A percentile compares a stretch with the other conserved stretches of the same genome.
These are phyloP conservation scores for Lumbricus terrestris DNA, from an alignment of 2,888 invertebrate genomes.

Conservation along the genomic window DNA sequence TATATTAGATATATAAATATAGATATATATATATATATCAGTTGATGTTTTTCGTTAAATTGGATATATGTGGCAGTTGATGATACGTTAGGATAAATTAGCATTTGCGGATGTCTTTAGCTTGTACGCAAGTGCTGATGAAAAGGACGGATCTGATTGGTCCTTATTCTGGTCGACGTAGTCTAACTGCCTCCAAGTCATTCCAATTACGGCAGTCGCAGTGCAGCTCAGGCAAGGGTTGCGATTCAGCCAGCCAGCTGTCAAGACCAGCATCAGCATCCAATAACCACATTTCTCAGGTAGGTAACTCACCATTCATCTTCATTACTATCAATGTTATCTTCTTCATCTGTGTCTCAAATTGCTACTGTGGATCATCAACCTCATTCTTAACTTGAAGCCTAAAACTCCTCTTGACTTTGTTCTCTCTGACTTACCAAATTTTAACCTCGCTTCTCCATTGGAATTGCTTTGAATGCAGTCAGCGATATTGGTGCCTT, in stretches of 20 bases:
- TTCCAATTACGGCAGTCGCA: neutral
- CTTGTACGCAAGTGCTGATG: neutral
- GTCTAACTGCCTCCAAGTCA: neutral
- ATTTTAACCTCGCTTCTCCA: too few species aligned
- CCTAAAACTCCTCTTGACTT: too few species aligned
- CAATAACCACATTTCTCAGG: neutral
- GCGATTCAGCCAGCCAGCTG: neutral
- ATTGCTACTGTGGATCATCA: too few species aligned
- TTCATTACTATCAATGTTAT: neutral
- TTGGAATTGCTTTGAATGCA: too few species aligned
- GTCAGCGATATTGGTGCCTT: too few species aligned
- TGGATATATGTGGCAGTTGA: too few species aligned
- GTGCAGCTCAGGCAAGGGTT: neutral
- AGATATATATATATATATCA: too few species aligned
- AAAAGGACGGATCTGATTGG: neutral
- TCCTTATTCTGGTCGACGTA: neutral
- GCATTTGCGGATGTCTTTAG: neutral
- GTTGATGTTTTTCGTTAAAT: too few species aligned
- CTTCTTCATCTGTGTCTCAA: too few species aligned
- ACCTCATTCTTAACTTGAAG: too few species aligned
- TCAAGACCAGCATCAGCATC: neutral
- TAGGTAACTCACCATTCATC: neutral
- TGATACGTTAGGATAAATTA: neutral
- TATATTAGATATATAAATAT: too few species aligned
- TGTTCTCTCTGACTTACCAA: too few species aligned